Evolutionary conservation across 2,797 vertebrate genomes (phyloP), one percentile per base, ranked within the genome.

Genomic region (Enteromius trimaculatus): DNA sequence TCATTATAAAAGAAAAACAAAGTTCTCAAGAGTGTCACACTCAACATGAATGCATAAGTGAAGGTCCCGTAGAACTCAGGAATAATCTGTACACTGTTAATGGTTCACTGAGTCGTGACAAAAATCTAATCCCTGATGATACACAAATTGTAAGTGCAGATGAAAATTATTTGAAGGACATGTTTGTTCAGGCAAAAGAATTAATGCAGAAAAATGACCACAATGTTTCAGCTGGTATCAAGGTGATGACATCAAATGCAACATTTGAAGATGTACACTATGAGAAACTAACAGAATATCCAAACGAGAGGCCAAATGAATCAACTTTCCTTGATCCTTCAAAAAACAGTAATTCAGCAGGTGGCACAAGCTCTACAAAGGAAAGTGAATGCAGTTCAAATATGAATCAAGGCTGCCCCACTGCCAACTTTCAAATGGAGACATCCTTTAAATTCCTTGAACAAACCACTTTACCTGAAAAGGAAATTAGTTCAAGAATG

Each of bases 1-100:
- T 86, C 13, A 86, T 88, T 89, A 81, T 90, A 74, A 92, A 90
- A 84, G 91, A 92, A 44, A 90, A 92, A 6, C 90, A 91, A 85
- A 92, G 92, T 34, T n/a, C 37, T 29, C 16, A 31, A 19, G 53
- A 79, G 53, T 88, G 88, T 68, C 77, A 85, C 11, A 17, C 77
- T 72, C 87, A 90, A 60, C 21, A 69, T 70, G 79, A 84, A 3
- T 51, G 7, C 74, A 19, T 62, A 51, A 71, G 34, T 65, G 85
- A 89, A 70, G 77, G 53, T 23, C 6, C 79, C 23, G 81, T 53
- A 76, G 88, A 92, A 70, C 85, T 83, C 74, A 86, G 84, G 9
- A 77, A 80, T 87, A 77, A 80, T 87, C 88, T 88, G 84, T 89
- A 58, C 58, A 80, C 5, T 79, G 86, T 89, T 29, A 86, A 85